A percentile compares a stretch with the other conserved stretches of the same genome.
Evolutionary conservation across 1,140 invertebrate genomes (phyloP).

Genomic region (Sarcophaga bullata): DNA sequence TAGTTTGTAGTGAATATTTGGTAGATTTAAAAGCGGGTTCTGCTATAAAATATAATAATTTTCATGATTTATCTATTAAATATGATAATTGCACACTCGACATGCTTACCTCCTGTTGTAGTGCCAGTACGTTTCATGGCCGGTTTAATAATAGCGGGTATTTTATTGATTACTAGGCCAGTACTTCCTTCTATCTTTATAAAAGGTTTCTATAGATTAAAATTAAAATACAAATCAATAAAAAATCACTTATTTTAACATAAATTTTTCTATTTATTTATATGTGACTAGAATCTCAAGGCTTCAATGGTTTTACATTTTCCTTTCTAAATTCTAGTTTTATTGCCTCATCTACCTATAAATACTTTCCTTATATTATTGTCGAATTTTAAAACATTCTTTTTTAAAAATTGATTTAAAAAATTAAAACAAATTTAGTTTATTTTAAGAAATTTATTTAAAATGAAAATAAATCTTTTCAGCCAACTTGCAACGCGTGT

Average conservation of each 20-base stretch:
- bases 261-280: background rate
- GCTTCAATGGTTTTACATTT: too few species aligned
- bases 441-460: background rate
- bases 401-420: too few species aligned
- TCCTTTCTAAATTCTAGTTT: too few species aligned
- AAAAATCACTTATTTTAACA: background rate
- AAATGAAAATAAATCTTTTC: background rate
- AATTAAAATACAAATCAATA: background rate
- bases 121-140: conserved; percentile 52
- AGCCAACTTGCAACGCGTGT: conserved; percentile 1
- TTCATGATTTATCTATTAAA: background rate
- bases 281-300: background rate
- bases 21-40: conserved; percentile 48
- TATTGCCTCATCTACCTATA: too few species aligned
- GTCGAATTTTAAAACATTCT: too few species aligned
- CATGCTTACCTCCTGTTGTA: conserved; percentile 18
- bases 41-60: background rate
- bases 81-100: background rate
- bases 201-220: conserved; percentile 34
- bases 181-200: conserved; percentile 46
- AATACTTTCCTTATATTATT: too few species aligned
- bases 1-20: conserved; percentile 52
- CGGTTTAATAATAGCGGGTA: conserved; percentile 53
- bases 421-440: too few species aligned
- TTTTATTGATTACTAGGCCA: conserved; percentile 52